phyloP scores from a whole-genome alignment of 1,140 invertebrate species.

The Zaprionus gabonicus region DNA sequence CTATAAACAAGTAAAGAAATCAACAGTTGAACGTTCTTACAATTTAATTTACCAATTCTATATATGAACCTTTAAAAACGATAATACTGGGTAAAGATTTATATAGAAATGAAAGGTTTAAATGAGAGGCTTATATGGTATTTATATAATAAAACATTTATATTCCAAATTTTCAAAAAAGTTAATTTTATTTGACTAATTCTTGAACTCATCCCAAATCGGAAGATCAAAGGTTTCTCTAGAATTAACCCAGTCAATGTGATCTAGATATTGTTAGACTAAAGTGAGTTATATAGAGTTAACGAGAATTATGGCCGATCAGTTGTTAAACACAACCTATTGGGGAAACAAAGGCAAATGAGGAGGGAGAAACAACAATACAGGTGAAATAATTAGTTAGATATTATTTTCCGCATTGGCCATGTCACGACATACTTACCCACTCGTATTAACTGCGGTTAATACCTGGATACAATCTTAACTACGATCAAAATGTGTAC shows the following conservation, averaged over 20 bases:
- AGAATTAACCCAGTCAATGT: background rate
- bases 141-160: too few species aligned
- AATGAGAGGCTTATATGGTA: too few species aligned
- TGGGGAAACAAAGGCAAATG: background rate
- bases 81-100: too few species aligned
- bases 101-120: too few species aligned
- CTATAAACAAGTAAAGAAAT: too few species aligned
- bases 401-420: slow-evolving; percentile 44
- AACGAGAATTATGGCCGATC: slow-evolving; percentile 12
- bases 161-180: too few species aligned
- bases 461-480: slow-evolving; percentile 48
- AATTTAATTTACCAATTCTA: too few species aligned
- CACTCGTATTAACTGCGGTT: slow-evolving; percentile 26
- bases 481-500: slow-evolving; percentile 43
- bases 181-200: too few species aligned
- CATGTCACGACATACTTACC: slow-evolving; percentile 43
- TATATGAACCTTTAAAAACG: too few species aligned
- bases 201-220: too few species aligned
- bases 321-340: slow-evolving; percentile 25
- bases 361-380: background rate
- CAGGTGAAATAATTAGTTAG: slow-evolving; percentile 34
- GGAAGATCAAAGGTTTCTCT: background rate
- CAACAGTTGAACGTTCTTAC: too few species aligned
- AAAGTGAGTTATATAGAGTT: background rate
- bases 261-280: background rate